Percentiles rank a stretch among this genome's conserved stretches.
Evolutionary conservation across 2,888 invertebrate species (phyloP).

Genomic region (Rhagonycha lutea): DNA sequence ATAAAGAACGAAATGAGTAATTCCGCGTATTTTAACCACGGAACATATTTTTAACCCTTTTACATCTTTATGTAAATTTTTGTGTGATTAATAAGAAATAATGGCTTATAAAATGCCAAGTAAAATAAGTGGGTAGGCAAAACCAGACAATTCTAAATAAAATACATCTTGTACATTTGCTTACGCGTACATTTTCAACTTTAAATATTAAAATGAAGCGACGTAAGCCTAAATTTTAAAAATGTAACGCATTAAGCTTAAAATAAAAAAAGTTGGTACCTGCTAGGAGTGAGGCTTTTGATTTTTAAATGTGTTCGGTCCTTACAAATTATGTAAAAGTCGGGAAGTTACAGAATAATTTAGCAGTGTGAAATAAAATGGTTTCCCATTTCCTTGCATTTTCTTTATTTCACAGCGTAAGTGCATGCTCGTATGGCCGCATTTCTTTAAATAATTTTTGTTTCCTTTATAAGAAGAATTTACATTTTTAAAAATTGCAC

Average conservation of each 20-base stretch:
- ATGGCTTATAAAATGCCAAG: not conserved
- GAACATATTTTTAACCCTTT: not conserved
- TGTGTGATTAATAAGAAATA: not conserved
- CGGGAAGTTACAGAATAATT: not conserved
- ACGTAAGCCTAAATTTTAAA: not conserved
- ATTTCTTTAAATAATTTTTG: too few relatives aligned
- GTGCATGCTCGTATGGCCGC: too few relatives aligned
- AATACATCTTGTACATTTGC: not conserved
- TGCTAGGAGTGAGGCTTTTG: too few relatives aligned
- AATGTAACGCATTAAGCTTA: not conserved
- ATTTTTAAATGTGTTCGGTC: too few relatives aligned
- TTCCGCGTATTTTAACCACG: not conserved
- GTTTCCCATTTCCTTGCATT: too few relatives aligned
- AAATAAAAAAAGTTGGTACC: not conserved
- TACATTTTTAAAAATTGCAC: too few relatives aligned
- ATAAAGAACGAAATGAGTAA: not conserved
- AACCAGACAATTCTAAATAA: not conserved
- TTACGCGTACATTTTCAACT: not conserved
- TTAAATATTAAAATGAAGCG: not conserved
- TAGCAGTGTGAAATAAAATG: not conserved
- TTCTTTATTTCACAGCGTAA: too few relatives aligned
- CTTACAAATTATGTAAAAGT: not conserved
- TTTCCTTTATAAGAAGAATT: too few relatives aligned
- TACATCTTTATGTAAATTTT: not conserved
- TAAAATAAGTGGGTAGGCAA: not conserved